A percentile compares a stretch with the other conserved stretches of the same genome.
Evolutionary conservation across 2,888 invertebrate species (phyloP).

Genomic region (Lomographa bimaculata): DNA sequence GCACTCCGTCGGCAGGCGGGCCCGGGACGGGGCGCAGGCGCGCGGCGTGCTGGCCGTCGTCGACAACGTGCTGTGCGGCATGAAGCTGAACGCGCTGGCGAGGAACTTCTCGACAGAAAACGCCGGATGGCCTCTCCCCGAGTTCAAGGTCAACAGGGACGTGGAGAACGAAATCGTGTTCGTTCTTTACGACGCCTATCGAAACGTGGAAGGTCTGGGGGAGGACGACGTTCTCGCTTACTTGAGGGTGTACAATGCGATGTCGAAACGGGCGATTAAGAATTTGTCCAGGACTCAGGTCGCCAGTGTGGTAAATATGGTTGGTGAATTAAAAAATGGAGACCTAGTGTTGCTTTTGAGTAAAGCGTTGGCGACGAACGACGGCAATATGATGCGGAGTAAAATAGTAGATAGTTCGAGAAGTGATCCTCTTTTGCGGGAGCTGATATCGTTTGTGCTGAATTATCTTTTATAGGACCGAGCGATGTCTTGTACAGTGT

Average conservation of each 20-base stretch:
- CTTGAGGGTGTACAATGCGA: conserved; percentile 50
- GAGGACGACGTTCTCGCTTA: conserved; percentile 50
- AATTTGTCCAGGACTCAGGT: conserved; percentile 61
- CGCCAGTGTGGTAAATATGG: conserved; percentile 49
- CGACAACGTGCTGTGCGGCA: conserved; percentile 57
- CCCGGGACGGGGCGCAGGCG: conserved; percentile 50
- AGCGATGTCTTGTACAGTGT: conserved; percentile 10
- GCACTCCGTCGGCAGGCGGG: conserved; percentile 53
- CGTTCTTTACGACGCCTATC: conserved; percentile 53
- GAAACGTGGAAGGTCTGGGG: conserved; percentile 51
- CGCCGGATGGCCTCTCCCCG: conserved; percentile 42
- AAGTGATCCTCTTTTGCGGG: neutral
- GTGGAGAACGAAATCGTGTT: conserved; percentile 62
- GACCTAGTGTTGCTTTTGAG: conserved; percentile 52
- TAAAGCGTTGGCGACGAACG: conserved; percentile 52
- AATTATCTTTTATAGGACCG: conserved; percentile 40
- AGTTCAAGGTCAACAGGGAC: conserved; percentile 64
- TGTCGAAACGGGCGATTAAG: conserved; percentile 63
- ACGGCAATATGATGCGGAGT: conserved; percentile 39
- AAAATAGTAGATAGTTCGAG: conserved; percentile 2
- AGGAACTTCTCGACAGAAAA: conserved; percentile 34
- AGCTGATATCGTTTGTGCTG: conserved; percentile 46
- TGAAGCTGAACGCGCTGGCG: conserved; percentile 51
- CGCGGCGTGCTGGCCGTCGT: conserved; percentile 50
- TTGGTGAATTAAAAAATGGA: conserved; percentile 39